phyloP scores from a whole-genome alignment of 2,888 invertebrate species.

The Melanchra persicariae region DNA sequence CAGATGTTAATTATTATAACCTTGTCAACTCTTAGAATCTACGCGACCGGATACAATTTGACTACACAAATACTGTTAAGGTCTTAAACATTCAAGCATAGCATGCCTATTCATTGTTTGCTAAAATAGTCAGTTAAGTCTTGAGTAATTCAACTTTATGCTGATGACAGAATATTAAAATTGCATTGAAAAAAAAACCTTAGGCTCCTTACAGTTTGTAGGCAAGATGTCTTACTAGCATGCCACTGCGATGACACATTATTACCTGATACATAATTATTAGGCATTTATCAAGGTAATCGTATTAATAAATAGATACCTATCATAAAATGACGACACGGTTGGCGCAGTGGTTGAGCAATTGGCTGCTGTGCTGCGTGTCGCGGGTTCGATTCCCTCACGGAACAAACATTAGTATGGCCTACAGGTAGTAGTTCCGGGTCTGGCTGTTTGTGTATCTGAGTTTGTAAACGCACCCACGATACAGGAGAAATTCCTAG shows the following conservation, averaged over 20 bases:
- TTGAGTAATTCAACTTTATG: conserved; percentile 3
- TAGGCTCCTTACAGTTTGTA: neutral
- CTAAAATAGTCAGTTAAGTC: neutral
- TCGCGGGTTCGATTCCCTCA: too few relatives aligned
- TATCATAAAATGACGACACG: conserved; percentile 13
- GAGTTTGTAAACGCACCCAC: too few relatives aligned
- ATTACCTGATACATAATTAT: conserved; percentile 26
- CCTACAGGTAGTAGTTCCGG: too few relatives aligned
- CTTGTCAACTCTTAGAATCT: conserved; percentile 30
- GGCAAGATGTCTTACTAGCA: neutral
- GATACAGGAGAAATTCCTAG: too few relatives aligned
- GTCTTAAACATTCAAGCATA: conserved; percentile 15
- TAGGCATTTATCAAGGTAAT: conserved; percentile 27
- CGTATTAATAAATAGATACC: conserved; percentile 15
- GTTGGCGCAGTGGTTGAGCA: too few relatives aligned
- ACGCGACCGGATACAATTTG: conserved; percentile 13
- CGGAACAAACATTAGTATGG: too few relatives aligned
- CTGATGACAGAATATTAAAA: neutral
- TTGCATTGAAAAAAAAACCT: neutral
- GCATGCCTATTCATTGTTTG: conserved; percentile 12
- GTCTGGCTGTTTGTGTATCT: too few relatives aligned
- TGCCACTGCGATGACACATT: neutral
- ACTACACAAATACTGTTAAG: conserved; percentile 28
- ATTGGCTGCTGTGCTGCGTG: too few relatives aligned
- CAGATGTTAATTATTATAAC: conserved; percentile 30